A percentile compares a stretch with the other conserved stretches of the same genome.
Conservation (phyloP, 2,888 invertebrate species). For the Cephalotes varians region DNA sequence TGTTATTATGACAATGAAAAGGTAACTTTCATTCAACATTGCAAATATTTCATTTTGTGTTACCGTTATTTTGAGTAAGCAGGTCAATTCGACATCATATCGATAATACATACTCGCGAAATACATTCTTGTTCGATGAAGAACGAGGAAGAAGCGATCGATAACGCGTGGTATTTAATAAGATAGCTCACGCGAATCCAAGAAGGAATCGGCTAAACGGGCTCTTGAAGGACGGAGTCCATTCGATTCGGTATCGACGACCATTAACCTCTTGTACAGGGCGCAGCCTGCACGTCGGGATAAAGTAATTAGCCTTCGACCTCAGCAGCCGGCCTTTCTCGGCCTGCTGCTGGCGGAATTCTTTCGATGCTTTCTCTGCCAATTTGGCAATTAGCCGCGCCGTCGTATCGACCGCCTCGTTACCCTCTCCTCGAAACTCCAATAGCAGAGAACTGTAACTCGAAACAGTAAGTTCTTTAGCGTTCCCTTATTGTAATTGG, state of each 20-base stretch:
- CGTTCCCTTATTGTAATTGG: neutral
- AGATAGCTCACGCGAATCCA: constrained; percentile 53
- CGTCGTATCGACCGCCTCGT: constrained; percentile 71
- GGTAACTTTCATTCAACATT: neutral
- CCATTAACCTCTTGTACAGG: constrained; percentile 65
- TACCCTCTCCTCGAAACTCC: constrained; percentile 46
- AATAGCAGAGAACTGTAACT: constrained; percentile 16
- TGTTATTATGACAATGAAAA: neutral
- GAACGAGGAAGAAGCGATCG: constrained; percentile 28
- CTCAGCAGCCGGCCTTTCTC: constrained; percentile 56
- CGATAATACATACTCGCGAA: too few species aligned
- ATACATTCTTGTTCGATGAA: constrained; percentile 13
- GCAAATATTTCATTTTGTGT: neutral
- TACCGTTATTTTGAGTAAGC: neutral
- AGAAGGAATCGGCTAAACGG: constrained; percentile 56
- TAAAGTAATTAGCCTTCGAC: constrained; percentile 81
- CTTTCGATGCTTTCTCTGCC: constrained; percentile 73
- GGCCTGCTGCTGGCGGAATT: constrained; percentile 63
- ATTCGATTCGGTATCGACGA: constrained; percentile 69
- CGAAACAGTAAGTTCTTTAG: neutral
- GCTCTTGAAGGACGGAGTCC: constrained; percentile 52
- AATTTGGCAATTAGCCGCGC: constrained; percentile 81
- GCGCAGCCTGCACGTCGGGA: constrained; percentile 73
- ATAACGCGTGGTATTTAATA: constrained; percentile 61
- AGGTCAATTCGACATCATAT: neutral